Conservation (phyloP, 2,888 invertebrate genomes). For the Habrosyne pyritoides region DNA sequence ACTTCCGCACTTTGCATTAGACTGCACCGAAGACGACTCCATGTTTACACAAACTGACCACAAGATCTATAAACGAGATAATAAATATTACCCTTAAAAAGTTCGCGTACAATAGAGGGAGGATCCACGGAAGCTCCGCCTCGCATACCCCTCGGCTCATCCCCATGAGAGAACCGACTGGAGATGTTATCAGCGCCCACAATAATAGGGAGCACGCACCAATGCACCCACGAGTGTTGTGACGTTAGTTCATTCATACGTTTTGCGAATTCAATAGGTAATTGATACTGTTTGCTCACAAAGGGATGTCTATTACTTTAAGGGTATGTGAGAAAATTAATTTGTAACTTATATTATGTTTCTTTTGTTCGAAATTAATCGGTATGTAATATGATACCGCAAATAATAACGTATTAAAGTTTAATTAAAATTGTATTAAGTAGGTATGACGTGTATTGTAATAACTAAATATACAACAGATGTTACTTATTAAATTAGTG, state of each 20-base stretch:
- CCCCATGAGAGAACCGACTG: slow-evolving; percentile 28
- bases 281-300: slow-evolving; percentile 78
- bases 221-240: slow-evolving; percentile 69
- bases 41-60: slow-evolving; percentile 44
- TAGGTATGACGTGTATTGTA: no score
- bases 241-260: slow-evolving; percentile 74
- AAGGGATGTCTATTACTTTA: slow-evolving; percentile 79
- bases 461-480: no score
- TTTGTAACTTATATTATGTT: slow-evolving; percentile 69
- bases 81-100: slow-evolving; percentile 38
- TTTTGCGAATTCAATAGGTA: slow-evolving; percentile 63
- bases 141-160: slow-evolving; percentile 5
- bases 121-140: slow-evolving; percentile 53
- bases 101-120: slow-evolving; percentile 34
- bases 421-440: slow-evolving; percentile 19
- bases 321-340: slow-evolving; percentile 82
- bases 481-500: no score
- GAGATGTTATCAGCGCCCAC: slow-evolving; percentile 61
- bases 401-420: slow-evolving; percentile 33
- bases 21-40: slow-evolving; percentile 60
- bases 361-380: slow-evolving; percentile 45
- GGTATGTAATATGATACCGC: slow-evolving; percentile 44
- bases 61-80: slow-evolving; percentile 13
- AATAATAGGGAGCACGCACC: slow-evolving; percentile 64
- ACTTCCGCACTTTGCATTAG: slow-evolving; percentile 58